Evolutionary conservation across 2,888 invertebrate species (phyloP).

Genomic region (Agriopis leucophaearia): DNA sequence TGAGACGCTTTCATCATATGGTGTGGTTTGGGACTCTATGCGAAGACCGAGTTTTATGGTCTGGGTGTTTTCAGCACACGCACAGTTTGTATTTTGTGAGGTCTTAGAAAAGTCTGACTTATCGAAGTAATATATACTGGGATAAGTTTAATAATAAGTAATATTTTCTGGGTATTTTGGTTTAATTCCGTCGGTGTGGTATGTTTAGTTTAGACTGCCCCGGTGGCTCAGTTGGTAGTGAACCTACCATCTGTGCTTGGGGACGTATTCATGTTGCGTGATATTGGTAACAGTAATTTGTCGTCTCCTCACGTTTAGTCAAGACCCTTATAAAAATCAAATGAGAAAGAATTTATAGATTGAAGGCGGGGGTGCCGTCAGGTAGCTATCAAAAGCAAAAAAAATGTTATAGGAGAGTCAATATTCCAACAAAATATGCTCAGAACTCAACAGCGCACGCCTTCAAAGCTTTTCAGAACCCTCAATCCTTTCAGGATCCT

Average conservation of each 20-base stretch:
- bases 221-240: no score
- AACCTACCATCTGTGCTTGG: no score
- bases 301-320: not conserved
- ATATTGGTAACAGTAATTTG: no score
- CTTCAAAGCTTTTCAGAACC: slow-evolving; percentile 13
- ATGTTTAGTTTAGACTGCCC: no score
- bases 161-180: no score
- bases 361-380: no score
- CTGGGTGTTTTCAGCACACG: not conserved
- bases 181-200: no score
- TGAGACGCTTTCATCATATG: slow-evolving; percentile 68
- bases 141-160: no score
- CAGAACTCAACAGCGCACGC: slow-evolving; percentile 1
- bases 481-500: slow-evolving; percentile 28
- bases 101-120: not conserved
- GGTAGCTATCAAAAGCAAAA: not conserved
- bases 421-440: slow-evolving; percentile 1
- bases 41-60: not conserved
- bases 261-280: no score
- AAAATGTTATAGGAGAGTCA: not conserved
- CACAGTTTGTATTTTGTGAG: not conserved
- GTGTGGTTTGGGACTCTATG: slow-evolving; percentile 26
- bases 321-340: not conserved
- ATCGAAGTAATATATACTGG: not conserved
- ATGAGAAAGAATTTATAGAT: not conserved